Conservation (phyloP, 2,888 invertebrate species). For the Aleiodes alternator region DNA sequence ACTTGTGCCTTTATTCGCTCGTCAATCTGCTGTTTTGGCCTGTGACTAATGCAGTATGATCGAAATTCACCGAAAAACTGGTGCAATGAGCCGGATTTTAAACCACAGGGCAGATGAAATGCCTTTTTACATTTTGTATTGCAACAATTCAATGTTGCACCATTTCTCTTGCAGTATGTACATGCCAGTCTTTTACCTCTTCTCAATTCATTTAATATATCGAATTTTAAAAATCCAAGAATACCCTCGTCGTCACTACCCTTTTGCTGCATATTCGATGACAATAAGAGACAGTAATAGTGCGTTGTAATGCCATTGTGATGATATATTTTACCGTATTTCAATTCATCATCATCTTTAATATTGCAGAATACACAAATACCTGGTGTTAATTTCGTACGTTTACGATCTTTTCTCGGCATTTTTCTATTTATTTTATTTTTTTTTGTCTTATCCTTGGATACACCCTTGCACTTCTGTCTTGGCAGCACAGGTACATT, state of each 20-base stretch:
- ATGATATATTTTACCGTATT: slow-evolving; percentile 78
- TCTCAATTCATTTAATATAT: slow-evolving; percentile 82
- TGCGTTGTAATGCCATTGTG: slow-evolving; percentile 81
- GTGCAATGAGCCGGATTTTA: slow-evolving; percentile 80
- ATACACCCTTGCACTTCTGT: not conserved
- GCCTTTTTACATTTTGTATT: slow-evolving; percentile 79
- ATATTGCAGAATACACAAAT: slow-evolving; percentile 75
- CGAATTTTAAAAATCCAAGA: slow-evolving; percentile 83
- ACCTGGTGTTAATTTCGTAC: not conserved
- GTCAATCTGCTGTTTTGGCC: slow-evolving; percentile 78
- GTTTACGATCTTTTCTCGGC: not conserved
- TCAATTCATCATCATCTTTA: slow-evolving; percentile 77
- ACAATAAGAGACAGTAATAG: slow-evolving; percentile 85
- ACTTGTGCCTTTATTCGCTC: slow-evolving; percentile 58
- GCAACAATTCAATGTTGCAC: slow-evolving; percentile 87
- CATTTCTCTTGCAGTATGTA: slow-evolving; percentile 80
- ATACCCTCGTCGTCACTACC: slow-evolving; percentile 84
- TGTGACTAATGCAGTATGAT: slow-evolving; percentile 81
- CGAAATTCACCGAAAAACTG: slow-evolving; percentile 82
- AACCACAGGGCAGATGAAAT: slow-evolving; percentile 88
- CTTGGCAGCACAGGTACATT: too few relatives aligned
- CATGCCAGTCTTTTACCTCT: slow-evolving; percentile 83
- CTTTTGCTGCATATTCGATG: slow-evolving; percentile 83
- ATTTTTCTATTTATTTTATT: not conserved
- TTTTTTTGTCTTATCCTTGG: not conserved